These are phyloP conservation scores for Chloroceryle amazona DNA, from an alignment of 2,797 vertebrate species.

Conservation along the genomic window DNA sequence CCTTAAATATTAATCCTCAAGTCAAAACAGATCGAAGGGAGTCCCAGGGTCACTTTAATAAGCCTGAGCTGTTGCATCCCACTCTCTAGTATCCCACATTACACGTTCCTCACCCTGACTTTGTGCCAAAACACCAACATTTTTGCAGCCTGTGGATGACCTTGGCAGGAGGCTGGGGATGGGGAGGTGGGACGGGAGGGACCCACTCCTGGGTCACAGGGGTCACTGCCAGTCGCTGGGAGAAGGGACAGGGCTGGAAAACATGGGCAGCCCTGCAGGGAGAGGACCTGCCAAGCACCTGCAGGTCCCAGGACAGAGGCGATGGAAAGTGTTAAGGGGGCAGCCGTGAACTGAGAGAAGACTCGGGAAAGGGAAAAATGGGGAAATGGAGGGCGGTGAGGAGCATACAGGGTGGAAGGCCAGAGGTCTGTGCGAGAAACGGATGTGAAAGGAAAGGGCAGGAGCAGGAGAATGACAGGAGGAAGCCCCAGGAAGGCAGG, in stretches of 20 bases:
- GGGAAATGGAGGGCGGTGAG: rapidly evolving
- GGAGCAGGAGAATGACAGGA: rapidly evolving
- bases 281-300: neutral
- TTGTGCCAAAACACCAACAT: neutral
- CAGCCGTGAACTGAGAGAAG: neutral
- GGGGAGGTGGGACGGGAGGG: neutral
- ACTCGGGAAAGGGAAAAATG: neutral
- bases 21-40: neutral
- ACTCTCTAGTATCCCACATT: neutral
- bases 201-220: neutral
- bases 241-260: neutral
- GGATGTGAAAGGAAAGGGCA: neutral
- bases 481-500: neutral
- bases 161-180: neutral
- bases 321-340: neutral
- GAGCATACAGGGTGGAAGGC: too few relatives aligned
- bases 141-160: neutral
- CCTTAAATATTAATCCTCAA: neutral
- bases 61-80: neutral
- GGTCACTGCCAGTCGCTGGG: neutral
- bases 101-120: neutral
- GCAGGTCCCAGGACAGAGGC: neutral
- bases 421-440: rapidly evolving
- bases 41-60: neutral
- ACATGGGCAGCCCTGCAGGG: neutral